These are phyloP conservation scores for Saturnia japonica DNA, from an alignment of 2,888 invertebrate genomes.

Conservation along the genomic window DNA sequence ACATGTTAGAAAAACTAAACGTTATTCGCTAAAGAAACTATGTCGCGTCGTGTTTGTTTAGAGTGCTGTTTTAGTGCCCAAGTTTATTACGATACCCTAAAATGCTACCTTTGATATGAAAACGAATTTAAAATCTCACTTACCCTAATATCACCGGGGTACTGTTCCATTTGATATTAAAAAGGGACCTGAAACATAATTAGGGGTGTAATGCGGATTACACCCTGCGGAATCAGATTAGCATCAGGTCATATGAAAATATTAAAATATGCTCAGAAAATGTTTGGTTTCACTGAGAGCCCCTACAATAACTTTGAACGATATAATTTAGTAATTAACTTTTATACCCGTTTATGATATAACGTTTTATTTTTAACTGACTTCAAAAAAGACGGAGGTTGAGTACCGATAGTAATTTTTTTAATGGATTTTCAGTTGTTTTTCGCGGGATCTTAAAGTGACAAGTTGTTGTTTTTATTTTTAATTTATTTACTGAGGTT, in stretches of 20 bases:
- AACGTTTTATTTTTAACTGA: too few species aligned
- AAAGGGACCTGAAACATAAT: not conserved
- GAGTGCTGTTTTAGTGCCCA: not conserved
- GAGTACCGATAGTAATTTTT: too few species aligned
- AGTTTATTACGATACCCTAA: not conserved
- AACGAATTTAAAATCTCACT: constrained; percentile 4
- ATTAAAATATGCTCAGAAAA: not conserved
- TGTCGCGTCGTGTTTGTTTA: not conserved
- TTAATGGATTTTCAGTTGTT: too few species aligned
- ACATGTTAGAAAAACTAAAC: too few species aligned
- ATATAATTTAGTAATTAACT: not conserved
- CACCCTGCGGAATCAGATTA: constrained; percentile 2
- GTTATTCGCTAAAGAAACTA: not conserved
- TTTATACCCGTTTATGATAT: not conserved
- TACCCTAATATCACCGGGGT: not conserved
- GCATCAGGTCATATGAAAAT: not conserved
- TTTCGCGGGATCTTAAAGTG: too few species aligned
- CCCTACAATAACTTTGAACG: not conserved
- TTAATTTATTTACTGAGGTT: too few species aligned
- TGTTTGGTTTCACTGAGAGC: not conserved
- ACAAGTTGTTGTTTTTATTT: too few species aligned
- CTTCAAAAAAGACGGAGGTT: too few species aligned
- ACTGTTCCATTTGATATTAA: not conserved
- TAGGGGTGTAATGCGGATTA: not conserved
- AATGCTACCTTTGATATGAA: not conserved